A percentile compares a stretch with the other conserved stretches of the same genome.
phyloP scores from a whole-genome alignment of 1,140 invertebrate genomes.

The Panulirus ornatus region DNA sequence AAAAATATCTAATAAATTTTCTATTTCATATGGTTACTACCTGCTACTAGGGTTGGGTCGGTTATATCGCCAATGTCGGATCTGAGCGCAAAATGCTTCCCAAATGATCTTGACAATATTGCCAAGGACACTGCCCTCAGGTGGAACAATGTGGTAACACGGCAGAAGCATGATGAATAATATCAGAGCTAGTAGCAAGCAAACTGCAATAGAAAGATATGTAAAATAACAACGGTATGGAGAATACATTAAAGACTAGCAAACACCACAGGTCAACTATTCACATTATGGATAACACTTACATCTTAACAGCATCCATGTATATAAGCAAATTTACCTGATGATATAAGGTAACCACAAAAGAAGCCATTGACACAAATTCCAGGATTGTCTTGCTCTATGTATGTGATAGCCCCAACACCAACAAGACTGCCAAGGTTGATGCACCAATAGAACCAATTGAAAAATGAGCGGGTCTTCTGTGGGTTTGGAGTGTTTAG shows the following conservation, averaged over 20 bases:
- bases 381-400: constrained; percentile 78
- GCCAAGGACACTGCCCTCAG: constrained; percentile 78
- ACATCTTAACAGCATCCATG: too few species aligned
- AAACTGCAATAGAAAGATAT: too few species aligned
- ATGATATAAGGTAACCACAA: constrained; percentile 78
- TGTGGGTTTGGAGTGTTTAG: constrained; percentile 78
- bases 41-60: constrained; percentile 50
- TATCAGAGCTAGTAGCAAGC: constrained; percentile 77
- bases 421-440: constrained; percentile 80
- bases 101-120: constrained; percentile 79
- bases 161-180: constrained; percentile 76
- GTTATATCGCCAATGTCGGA: constrained; percentile 62
- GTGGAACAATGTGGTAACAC: constrained; percentile 77
- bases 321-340: constrained; percentile 59
- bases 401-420: constrained; percentile 79
- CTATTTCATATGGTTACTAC: too few species aligned
- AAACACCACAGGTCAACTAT: too few species aligned
- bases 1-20: too few species aligned
- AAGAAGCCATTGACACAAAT: constrained; percentile 78
- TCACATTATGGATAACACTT: too few species aligned
- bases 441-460: constrained; percentile 81
- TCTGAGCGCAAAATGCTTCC: constrained; percentile 76
- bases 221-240: too few species aligned
- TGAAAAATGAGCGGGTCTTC: constrained; percentile 79
- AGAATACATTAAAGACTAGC: too few species aligned